phyloP scores from a whole-genome alignment of 2,113 vertebrate species.

The Monopterus albus region DNA sequence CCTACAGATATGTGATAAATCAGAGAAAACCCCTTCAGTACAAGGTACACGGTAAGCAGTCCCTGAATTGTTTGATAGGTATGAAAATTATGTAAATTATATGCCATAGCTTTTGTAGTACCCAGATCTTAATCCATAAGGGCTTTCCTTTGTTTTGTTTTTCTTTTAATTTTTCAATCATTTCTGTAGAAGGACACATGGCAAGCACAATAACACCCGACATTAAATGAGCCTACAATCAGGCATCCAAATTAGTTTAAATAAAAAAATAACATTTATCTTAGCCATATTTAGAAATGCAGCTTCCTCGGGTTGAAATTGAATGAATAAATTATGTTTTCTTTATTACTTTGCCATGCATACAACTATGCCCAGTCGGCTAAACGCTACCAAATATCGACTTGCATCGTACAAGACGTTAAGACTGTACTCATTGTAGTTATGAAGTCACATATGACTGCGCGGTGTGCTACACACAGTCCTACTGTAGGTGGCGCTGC shows the following conservation, averaged over 20 bases:
- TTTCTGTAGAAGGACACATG: background rate
- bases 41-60: too few relatives aligned
- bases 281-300: too few relatives aligned
- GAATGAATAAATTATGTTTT: background rate
- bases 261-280: too few relatives aligned
- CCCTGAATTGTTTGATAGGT: background rate
- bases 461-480: too few relatives aligned
- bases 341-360: background rate
- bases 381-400: too few relatives aligned
- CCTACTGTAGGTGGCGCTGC: slow-evolving; percentile 21
- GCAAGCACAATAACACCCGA: background rate
- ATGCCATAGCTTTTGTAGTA: background rate
- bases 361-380: too few relatives aligned
- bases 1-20: background rate
- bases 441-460: too few relatives aligned
- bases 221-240: background rate
- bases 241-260: background rate
- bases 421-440: too few relatives aligned
- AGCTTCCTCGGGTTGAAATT: too few relatives aligned
- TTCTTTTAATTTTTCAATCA: too few relatives aligned
- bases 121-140: background rate
- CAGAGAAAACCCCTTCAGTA: background rate
- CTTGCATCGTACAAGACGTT: too few relatives aligned
- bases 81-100: background rate
- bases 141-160: background rate